Base-by-base conservation (phyloP, 2,797 vertebrate genomes). In the Otus scops region DNA sequence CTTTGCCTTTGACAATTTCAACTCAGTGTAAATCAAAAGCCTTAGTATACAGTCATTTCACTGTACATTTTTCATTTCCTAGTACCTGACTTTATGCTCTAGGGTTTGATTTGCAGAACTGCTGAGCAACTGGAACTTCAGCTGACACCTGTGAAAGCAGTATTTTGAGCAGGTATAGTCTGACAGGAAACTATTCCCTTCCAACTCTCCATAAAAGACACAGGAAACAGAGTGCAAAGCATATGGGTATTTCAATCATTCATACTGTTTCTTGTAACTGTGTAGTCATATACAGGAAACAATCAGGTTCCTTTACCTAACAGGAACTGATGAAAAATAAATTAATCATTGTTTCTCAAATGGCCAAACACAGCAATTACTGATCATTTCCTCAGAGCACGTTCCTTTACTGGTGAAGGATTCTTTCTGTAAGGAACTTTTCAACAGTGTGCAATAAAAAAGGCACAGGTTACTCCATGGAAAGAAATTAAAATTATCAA, bases 41-140 rank as follows among this genome's bases (percentile, higher is more conserved):
- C 64, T 85, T 79, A 56, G 43, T 78, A 85, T 78, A 60, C 21
- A 83, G 51, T 74, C 81, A 89, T 82, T 92, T 76, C 71, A 59
- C 50, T 28, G 12, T n/a, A 87, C 26, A 14, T 85, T 91, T 92
- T 88, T 91, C 59, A 92, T 82, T 94, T 93, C 32, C 67, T 65
- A 38, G 34, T 76, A 89, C 39, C 77, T 82, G 74, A 79, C 77
- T 89, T 93, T 34, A 95, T n/a, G 74, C 78, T 85, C 43, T 34
- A 74, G 68, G 71, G 67, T 80, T 95, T 95, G 86, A 91, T 92
- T 76, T 93, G 59, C 60, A 80, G 74, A 96, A 93, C 83, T 91
- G 78, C 85, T 73, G 60, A 89, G 67, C 27, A 91, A 82, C 41
- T 70, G 56, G 39, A 95, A 91, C 38, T 85, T 79, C 82, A 73